These are phyloP conservation scores for Saxidomus purpurata DNA, from an alignment of 1,140 invertebrate genomes.

Conservation along the genomic window DNA sequence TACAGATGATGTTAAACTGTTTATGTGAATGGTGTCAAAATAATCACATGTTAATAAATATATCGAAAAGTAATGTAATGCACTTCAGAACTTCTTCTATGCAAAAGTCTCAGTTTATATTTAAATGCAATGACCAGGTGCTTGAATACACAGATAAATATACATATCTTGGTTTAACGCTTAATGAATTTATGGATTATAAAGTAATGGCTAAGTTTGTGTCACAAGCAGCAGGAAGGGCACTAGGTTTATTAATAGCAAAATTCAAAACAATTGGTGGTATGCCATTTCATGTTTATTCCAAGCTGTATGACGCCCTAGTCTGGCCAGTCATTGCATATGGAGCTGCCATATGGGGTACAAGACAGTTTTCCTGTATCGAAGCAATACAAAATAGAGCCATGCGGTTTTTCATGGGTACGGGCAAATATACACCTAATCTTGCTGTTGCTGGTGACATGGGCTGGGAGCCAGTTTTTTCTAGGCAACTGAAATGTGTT, in stretches of 20 bases:
- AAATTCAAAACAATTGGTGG: constrained; percentile 17
- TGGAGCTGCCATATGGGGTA: too few relatives aligned
- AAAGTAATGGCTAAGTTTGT: constrained; percentile 33
- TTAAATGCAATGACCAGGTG: constrained; percentile 8
- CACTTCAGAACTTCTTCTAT: constrained; percentile 16
- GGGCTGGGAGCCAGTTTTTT: too few relatives aligned
- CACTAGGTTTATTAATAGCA: constrained; percentile 25
- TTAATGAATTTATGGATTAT: constrained; percentile 39
- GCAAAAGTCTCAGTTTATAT: constrained; percentile 14
- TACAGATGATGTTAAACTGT: constrained; percentile 53
- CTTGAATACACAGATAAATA: not conserved
- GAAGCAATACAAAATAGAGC: too few relatives aligned
- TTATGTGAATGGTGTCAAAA: constrained; percentile 23
- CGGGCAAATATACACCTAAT: too few relatives aligned
- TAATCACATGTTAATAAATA: constrained; percentile 15
- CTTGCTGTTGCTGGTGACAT: too few relatives aligned
- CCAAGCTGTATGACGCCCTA: too few relatives aligned
- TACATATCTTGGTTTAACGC: constrained; percentile 21
- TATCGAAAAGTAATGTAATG: not conserved
- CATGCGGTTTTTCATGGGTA: too few relatives aligned
- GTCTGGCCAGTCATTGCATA: too few relatives aligned
- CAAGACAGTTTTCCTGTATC: too few relatives aligned
- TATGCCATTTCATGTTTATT: too few relatives aligned
- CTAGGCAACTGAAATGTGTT: too few relatives aligned
- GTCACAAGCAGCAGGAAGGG: constrained; percentile 33